Conservation (phyloP, 2,113 vertebrate species). For the Eurypyga helias region DNA sequence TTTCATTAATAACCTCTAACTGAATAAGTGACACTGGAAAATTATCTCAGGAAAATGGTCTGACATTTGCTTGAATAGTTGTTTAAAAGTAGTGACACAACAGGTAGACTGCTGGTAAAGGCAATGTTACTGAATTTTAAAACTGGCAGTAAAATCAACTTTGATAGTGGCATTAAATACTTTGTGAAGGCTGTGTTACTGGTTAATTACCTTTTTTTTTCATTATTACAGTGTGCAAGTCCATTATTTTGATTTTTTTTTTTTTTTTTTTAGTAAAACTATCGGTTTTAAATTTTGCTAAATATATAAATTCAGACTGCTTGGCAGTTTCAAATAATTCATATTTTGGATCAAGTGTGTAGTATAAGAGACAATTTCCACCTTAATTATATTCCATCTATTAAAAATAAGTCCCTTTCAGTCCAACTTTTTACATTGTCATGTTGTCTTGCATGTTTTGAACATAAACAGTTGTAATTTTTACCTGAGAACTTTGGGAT, state of each 20-base stretch:
- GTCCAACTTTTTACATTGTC: neutral
- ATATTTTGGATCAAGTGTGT: neutral
- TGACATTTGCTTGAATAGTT: neutral
- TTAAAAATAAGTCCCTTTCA: neutral
- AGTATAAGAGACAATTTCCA: too few relatives aligned
- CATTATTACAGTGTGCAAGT: neutral
- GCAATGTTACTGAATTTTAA: slow-evolving; percentile 16
- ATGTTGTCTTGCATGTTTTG: neutral
- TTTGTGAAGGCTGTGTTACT: neutral
- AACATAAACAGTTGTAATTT: neutral
- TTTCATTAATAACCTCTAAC: neutral
- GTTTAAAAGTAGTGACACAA: neutral
- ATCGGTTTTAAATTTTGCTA: neutral
- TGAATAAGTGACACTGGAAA: neutral
- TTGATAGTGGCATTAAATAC: slow-evolving; percentile 5
- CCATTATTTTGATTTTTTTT: neutral
- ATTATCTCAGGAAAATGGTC: neutral
- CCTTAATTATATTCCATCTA: neutral
- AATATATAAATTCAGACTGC: neutral
- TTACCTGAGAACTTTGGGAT: neutral
- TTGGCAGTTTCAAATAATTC: neutral
- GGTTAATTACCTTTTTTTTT: neutral
- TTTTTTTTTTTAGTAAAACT: neutral
- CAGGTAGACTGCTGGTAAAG: neutral
- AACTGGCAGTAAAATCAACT: neutral